Base-by-base conservation (phyloP, 2,113 vertebrate genomes). In the Saccopteryx leptura region DNA sequence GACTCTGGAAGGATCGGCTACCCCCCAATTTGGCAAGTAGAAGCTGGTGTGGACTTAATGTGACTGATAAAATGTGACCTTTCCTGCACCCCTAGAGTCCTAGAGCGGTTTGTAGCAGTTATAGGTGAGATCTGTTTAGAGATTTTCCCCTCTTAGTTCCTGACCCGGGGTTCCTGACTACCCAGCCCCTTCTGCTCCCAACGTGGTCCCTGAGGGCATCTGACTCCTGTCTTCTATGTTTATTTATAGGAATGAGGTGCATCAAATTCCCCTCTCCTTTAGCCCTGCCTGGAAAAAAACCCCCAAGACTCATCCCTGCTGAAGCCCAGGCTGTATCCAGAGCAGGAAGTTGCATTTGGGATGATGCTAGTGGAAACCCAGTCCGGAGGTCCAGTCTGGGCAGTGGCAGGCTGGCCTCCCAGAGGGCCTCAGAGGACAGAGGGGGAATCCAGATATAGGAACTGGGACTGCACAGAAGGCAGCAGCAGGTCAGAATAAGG, bases 311-410 rank as follows among this genome's bases (percentile, higher is more conserved):
- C 6, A 0, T 15, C 3, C 13, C 23, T 3, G 3, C 24, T 6
- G 80, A 48, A 9, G 26, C 23, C 12, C 2, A 1, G 10, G 15
- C 58, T 26, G 21, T 69, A 39, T 39, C 8, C 33, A 11, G 68
- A 15, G 4, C 2, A 79, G 39, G 39, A 54, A 31, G 68, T 8
- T 2, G 3, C 31, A 18, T 12, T 4, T 24, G 69, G 50, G 31
- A 19, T 1, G 0, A 33, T 1, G 66, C 46, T 5, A 9, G 31
- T 39, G 14, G 10, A 52, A 9, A 11, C 50, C 23, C 1, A 11
- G 48, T 56, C 58, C 26, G 11, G 21, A 92, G 68, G 69, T 24
- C 7, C 17, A 26, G 14, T 54, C 28, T 26, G 28, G 71, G 28
- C 5, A 6, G 39, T 39, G 39, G n/a, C 9, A 3, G 75, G 9